Evolutionary conservation across 2,113 vertebrate species (phyloP).

Genomic region (pig (Sus scrofa)): DNA sequence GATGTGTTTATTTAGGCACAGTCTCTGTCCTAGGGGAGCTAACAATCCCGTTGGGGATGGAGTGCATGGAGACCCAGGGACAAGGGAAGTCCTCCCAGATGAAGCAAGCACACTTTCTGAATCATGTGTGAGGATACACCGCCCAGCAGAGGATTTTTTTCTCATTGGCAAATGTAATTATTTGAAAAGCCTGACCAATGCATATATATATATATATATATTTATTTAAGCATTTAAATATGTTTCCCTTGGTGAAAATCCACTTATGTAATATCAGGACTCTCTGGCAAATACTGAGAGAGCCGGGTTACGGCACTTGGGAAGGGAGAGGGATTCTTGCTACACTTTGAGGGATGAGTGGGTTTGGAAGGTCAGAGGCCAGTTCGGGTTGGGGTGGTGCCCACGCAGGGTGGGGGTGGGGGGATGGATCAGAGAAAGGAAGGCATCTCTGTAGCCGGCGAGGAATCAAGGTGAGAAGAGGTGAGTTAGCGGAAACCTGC

Average conservation of each 20-base stretch:
- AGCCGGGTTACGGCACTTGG: background rate
- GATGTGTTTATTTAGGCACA: background rate
- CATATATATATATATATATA: background rate
- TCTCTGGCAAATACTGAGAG: background rate
- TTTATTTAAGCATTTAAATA: background rate
- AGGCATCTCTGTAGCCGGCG: background rate
- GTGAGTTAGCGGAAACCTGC: background rate
- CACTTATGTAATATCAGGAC: background rate
- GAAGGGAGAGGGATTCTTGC: background rate
- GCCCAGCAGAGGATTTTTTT: background rate
- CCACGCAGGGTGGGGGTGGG: background rate
- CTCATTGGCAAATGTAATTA: constrained; percentile 12
- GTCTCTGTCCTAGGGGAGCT: background rate
- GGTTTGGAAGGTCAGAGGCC: background rate
- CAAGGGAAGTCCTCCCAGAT: background rate
- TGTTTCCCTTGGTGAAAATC: background rate
- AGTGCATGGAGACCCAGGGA: background rate
- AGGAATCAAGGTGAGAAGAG: background rate
- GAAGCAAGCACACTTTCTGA: background rate
- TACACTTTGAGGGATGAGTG: background rate
- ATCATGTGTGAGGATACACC: background rate
- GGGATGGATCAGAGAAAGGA: background rate
- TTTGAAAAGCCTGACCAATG: background rate
- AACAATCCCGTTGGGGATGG: background rate
- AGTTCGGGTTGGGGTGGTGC: too few relatives aligned